Evolutionary conservation across 2,113 vertebrate genomes (phyloP).

Genomic region (Puffinus mauretanicus): DNA sequence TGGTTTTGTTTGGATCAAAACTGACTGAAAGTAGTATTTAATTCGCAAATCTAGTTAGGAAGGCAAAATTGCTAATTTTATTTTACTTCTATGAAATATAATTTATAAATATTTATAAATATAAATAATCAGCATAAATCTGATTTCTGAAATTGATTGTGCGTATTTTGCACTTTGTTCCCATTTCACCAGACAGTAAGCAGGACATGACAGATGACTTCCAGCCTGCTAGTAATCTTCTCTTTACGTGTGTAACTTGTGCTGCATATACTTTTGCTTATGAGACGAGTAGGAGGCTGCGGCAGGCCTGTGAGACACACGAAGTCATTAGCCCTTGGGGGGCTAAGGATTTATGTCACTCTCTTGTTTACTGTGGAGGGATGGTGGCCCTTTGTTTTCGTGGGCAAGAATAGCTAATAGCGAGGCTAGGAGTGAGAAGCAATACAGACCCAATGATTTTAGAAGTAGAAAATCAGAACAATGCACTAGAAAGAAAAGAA

Average conservation of each 20-base stretch:
- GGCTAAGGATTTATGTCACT: neutral
- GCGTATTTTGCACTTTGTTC: neutral
- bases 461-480: neutral
- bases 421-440: neutral
- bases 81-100: neutral
- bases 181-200: neutral
- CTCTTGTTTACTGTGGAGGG: neutral
- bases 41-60: neutral
- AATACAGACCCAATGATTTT: fast-evolving
- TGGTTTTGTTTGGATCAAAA: neutral
- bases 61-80: neutral
- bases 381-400: too few species aligned
- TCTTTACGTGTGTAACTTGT: fast-evolving
- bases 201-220: neutral
- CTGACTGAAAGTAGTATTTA: neutral
- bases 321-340: neutral
- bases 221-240: neutral
- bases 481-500: neutral
- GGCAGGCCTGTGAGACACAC: neutral
- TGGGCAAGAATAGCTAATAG: fast-evolving
- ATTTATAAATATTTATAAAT: neutral
- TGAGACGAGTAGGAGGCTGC: neutral
- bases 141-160: neutral
- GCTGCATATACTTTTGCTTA: fast-evolving
- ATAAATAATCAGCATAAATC: neutral